A percentile compares a stretch with the other conserved stretches of the same genome.
Conservation (phyloP, 1,140 invertebrate species). For the Ceratoteleas bidentatus region DNA sequence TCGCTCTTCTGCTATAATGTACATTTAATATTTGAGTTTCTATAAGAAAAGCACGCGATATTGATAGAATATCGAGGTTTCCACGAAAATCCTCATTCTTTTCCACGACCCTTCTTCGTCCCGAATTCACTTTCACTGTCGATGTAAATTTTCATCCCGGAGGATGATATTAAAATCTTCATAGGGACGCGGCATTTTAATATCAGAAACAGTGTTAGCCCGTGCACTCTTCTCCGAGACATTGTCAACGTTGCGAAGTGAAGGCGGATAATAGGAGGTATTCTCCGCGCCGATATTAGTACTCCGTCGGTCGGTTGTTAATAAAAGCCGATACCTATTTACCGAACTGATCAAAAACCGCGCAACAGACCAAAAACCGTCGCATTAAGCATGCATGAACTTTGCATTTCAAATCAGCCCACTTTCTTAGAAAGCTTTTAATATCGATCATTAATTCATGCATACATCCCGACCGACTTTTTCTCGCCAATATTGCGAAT, state of each 20-base stretch:
- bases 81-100: constrained; percentile 54
- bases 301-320: constrained; percentile 39
- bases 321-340: constrained; percentile 49
- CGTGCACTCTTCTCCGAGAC: constrained; percentile 51
- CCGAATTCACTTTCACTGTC: constrained; percentile 60
- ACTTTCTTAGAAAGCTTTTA: constrained; percentile 56
- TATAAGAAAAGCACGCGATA: constrained; percentile 62
- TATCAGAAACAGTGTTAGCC: constrained; percentile 70
- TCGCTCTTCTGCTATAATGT: constrained; percentile 42
- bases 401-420: constrained; percentile 47
- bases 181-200: constrained; percentile 67
- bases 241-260: constrained; percentile 54
- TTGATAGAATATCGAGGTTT: constrained; percentile 67
- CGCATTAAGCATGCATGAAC: constrained; percentile 42
- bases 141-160: constrained; percentile 66
- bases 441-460: constrained; percentile 58
- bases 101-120: constrained; percentile 39
- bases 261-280: constrained; percentile 50
- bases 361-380: constrained; percentile 28
- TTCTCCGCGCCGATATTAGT: constrained; percentile 35
- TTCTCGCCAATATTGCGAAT: constrained; percentile 23
- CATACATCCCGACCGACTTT: constrained; percentile 6
- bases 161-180: constrained; percentile 69
- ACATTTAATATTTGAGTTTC: constrained; percentile 67
- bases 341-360: constrained; percentile 49